Evolutionary conservation across 2,797 vertebrate species (phyloP).

Genomic region (Phrynocephalus guinanensis): DNA sequence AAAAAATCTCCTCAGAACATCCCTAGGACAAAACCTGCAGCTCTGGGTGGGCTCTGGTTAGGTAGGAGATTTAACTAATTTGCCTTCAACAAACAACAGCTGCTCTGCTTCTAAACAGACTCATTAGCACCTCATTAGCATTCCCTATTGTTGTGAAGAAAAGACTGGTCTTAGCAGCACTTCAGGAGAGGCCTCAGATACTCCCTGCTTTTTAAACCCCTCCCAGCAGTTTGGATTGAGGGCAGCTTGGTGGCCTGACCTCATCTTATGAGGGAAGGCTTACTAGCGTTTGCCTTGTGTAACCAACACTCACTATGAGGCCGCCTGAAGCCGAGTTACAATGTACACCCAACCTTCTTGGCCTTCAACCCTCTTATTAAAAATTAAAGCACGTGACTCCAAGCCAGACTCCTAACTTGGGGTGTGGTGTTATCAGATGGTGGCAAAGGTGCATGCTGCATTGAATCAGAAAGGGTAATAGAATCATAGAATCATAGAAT

Average conservation of each 20-base stretch:
- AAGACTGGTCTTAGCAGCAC: neutral
- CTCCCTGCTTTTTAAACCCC: neutral
- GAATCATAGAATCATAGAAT: too few species aligned
- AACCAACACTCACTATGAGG: neutral
- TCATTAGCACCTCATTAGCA: constrained; percentile 39
- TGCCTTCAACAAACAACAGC: neutral
- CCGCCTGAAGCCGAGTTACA: neutral
- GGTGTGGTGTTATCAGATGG: too few species aligned
- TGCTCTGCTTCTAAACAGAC: constrained; percentile 15
- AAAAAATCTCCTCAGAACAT: neutral
- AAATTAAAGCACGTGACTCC: too few species aligned
- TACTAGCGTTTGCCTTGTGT: neutral
- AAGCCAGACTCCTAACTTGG: neutral
- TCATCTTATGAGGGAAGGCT: neutral
- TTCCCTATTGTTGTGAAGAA: neutral
- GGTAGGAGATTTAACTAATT: constrained; percentile 31
- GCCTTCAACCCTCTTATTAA: neutral
- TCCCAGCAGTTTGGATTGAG: neutral
- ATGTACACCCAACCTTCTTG: neutral
- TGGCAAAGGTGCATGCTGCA: too few species aligned
- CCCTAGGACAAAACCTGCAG: neutral
- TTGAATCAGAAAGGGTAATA: too few species aligned
- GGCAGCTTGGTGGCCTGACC: neutral
- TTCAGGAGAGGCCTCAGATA: neutral
- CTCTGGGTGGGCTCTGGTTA: neutral